Base-by-base conservation (phyloP, 92 coral and sea anemone genomes). In the Metridium senile region DNA sequence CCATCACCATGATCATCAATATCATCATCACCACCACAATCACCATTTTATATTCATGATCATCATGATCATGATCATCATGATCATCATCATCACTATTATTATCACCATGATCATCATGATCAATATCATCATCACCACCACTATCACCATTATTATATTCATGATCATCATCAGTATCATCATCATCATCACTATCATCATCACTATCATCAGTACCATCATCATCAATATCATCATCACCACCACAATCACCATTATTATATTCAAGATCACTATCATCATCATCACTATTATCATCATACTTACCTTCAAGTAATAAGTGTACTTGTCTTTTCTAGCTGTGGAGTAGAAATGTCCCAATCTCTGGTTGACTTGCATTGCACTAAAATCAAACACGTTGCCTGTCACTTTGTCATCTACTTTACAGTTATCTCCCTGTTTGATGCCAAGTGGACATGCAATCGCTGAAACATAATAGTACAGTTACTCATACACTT, bases 361-460 rank as follows among this genome's bases (percentile, higher is more conserved):
- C n/a, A 19, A 17, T 1, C 43, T 52, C 23, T 62, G 66, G 7
- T 13, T 22, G 28, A 63, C 53, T 26, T 88, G 82, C 87, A 95
- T 74, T 21, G 78, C 82, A 53, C 56, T 82, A 61, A 95, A 56
- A 67, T 95, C 97, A 72, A 86, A 95, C 27, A 87, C 97, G 68
- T 92, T 87, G 0, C 99, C 99, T 68, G 99, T 94, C 33, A 75
- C 87, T 47, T 70, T 58, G 61, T 95, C 97, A 61, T 92, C 89
- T 27, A 95, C 90, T 57, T 80, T 75, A 78, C 99, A 95, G 27
- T 90, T 83, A 10, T 78, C 33, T 25, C 99, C 99, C 72, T 10
- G 19, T 35, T 79, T 86, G 56, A 95, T 80, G 26, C 97, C 97
- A 70, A 95, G 68, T 28, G 93, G 74, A 71, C 99, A 95, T 0